Evolutionary conservation across 2,113 vertebrate species (phyloP), one percentile per base, ranked within the genome.

Genomic region (Hemibagrus wyckioides): DNA sequence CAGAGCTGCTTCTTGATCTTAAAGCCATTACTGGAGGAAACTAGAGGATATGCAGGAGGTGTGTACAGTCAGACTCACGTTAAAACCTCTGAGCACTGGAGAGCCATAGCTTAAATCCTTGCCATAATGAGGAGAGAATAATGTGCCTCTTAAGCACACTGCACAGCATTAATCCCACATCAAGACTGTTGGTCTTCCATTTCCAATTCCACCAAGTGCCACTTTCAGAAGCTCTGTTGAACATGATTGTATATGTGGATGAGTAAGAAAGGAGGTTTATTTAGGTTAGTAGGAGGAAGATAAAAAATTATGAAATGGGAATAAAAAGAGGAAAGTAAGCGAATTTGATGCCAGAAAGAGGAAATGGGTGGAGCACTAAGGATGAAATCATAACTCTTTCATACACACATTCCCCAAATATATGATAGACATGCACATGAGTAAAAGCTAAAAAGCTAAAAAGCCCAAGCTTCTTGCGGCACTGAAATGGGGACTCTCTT

Each of bases 51-150:
- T 69, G 77, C 17, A 79, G 48, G 83, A 87, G 48, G 85, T 86
- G 56, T 87, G 80, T 86, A 77, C 73, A 88, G 59, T 88, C 86
- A 88, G 54, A 85, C 17, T 28, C 48, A 65, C 83, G 30, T 52
- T 86, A 89, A n/a, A 85, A 25, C 75, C 67, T 80, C 71, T 85
- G 41, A 89, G 86, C 69, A 88, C 79, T 61, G 30, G 28, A 67
- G 65, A 90, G 76, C 80, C 21, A 65, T n/a, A 88, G 85, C 75
- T 88, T 88, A 89, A 88, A 89, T 88, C 88, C 84, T 50, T 48
- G 15, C 61, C 76, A 81, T 79, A 81, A 76, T 86, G 81, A 81
- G 71, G 61, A 63, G 30, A 82, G 87, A 76, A 88, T 83, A 84
- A 79, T 82, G 39, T 48, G 73, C 79, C 14, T 84, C 54, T 59